Evolutionary conservation across 92 coral and sea anemone genomes (phyloP).

Genomic region (Siderastrea radians): DNA sequence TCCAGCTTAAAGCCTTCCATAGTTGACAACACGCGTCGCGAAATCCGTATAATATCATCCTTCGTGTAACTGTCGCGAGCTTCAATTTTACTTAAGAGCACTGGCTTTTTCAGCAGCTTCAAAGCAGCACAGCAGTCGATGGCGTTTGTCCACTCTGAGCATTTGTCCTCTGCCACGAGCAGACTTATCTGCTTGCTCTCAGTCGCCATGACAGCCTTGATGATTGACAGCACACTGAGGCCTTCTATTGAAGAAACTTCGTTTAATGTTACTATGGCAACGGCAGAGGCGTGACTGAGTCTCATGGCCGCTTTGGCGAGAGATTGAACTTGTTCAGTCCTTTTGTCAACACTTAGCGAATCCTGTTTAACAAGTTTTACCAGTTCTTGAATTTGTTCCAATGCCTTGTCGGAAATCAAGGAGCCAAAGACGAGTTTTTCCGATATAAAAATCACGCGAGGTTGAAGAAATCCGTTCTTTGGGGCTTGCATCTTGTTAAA

Average conservation of each 20-base stretch:
- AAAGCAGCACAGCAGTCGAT: conserved; percentile 1
- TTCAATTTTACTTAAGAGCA: conserved; percentile 1
- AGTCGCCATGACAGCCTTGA: conserved; percentile 35
- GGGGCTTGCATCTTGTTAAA: conserved; percentile 17
- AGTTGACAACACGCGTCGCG: conserved; percentile 2
- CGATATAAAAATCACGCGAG: conserved; percentile 19
- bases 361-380: conserved; percentile 3
- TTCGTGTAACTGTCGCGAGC: not conserved
- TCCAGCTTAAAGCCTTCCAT: conserved; percentile 10
- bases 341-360: not conserved
- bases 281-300: conserved; percentile 33
- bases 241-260: conserved; percentile 5
- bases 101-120: conserved; percentile 15
- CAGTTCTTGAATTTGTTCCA: conserved; percentile 12
- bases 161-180: conserved; percentile 21
- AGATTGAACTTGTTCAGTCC: conserved; percentile 1
- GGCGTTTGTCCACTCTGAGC: conserved; percentile 10
- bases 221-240: conserved; percentile 35
- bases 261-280: conserved; percentile 25
- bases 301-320: conserved; percentile 20
- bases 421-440: conserved; percentile 23
- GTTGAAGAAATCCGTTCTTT: not conserved
- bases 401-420: conserved; percentile 24
- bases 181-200: not conserved
- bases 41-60: not conserved